phyloP scores from a whole-genome alignment of 2,888 invertebrate species.

The Tridacna gigas region DNA sequence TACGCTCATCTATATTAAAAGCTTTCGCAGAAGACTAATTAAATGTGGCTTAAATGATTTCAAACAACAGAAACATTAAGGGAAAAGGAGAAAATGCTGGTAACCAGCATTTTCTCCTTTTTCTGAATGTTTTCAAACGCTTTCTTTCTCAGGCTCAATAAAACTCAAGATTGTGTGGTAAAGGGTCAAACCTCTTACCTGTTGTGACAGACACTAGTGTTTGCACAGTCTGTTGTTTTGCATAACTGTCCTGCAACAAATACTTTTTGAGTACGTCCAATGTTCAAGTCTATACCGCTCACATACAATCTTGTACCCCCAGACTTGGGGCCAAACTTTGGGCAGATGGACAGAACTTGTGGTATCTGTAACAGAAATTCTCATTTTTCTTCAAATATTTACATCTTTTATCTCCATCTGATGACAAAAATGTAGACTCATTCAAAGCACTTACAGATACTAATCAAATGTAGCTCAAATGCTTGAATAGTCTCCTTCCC shows the following conservation, averaged over 20 bases:
- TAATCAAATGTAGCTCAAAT: background rate
- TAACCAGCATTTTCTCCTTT: background rate
- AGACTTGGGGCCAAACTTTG: constrained; percentile 36
- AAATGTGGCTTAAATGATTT: too few relatives aligned
- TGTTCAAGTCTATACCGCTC: constrained; percentile 35
- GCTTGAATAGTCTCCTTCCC: too few relatives aligned
- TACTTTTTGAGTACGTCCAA: constrained; percentile 22
- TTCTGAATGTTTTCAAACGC: background rate
- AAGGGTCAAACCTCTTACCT: background rate
- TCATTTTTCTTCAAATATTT: background rate
- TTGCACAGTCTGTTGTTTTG: background rate
- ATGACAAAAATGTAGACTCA: too few relatives aligned
- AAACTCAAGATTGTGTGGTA: background rate
- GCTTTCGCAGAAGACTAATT: too few relatives aligned
- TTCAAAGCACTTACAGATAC: too few relatives aligned
- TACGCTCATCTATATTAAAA: too few relatives aligned
- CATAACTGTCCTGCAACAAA: constrained; percentile 9
- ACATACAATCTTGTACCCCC: constrained; percentile 45
- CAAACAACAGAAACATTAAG: too few relatives aligned
- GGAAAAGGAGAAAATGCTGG: too few relatives aligned
- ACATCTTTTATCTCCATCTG: too few relatives aligned
- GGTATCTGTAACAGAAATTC: constrained; percentile 29
- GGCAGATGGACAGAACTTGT: constrained; percentile 14
- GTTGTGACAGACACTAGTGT: background rate
- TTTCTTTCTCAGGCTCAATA: background rate